Percentiles rank a stretch among this genome's conserved stretches.
These are phyloP conservation scores for Mellivora capensis DNA, from an alignment of 2,113 vertebrate genomes.

Conservation along the genomic window DNA sequence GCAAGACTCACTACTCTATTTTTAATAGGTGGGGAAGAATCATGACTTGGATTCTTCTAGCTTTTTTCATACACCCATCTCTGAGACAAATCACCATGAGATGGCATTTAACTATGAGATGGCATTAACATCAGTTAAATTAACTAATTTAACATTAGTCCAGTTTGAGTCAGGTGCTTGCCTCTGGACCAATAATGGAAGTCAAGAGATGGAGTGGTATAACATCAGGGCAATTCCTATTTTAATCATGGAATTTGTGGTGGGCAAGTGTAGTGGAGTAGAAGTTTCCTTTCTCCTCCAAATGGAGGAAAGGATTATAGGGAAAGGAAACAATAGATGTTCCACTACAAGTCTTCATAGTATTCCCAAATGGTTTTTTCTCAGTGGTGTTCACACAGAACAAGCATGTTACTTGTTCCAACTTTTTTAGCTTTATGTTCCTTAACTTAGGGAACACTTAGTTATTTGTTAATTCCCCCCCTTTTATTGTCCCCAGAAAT, in stretches of 20 bases:
- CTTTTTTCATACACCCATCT: background rate
- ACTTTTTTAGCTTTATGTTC: background rate
- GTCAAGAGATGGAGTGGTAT: no score
- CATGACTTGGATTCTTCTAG: background rate
- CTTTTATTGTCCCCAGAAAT: background rate
- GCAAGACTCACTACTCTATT: background rate
- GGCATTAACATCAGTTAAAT: no score
- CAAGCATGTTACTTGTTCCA: background rate
- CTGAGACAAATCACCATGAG: background rate
- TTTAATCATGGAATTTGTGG: background rate
- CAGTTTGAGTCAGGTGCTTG: background rate
- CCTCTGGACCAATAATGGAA: background rate
- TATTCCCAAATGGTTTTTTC: background rate
- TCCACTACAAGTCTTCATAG: background rate
- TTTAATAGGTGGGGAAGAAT: background rate
- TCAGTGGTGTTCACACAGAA: background rate
- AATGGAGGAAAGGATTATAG: background rate
- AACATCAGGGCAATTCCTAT: background rate
- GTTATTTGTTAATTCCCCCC: background rate
- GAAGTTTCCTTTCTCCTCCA: background rate
- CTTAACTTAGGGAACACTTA: background rate
- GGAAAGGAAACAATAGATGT: background rate
- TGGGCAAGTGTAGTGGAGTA: accelerated
- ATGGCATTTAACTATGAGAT: no score
- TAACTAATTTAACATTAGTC: no score